Evolutionary conservation across 2,888 invertebrate genomes (phyloP).

Genomic region (Netelia virgata): DNA sequence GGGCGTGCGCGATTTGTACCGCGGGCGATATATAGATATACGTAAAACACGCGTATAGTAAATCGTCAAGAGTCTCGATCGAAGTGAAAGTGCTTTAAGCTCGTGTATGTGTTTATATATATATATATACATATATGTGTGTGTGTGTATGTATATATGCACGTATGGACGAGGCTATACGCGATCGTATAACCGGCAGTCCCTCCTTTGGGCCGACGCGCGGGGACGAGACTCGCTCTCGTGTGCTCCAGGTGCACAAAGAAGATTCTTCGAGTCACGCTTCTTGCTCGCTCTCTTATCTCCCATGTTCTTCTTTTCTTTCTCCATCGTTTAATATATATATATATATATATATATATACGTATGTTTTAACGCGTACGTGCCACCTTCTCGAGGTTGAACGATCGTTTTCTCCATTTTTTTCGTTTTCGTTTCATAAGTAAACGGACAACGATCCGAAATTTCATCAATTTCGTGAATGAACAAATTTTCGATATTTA

Average conservation of each 20-base stretch:
- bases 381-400: too few relatives aligned
- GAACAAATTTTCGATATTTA: too few relatives aligned
- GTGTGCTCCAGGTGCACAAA: conserved; percentile 56
- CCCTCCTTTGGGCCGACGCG: neutral
- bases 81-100: conserved; percentile 59
- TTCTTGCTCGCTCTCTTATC: conserved; percentile 17
- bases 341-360: neutral
- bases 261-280: conserved; percentile 35
- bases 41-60: neutral
- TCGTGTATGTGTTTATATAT: conserved; percentile 20
- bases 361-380: neutral
- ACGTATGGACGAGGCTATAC: neutral
- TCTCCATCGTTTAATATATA: neutral
- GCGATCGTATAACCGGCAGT: conserved; percentile 46
- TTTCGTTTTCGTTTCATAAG: too few relatives aligned
- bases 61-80: conserved; percentile 56
- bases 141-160: conserved; percentile 11
- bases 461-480: too few relatives aligned
- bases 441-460: too few relatives aligned
- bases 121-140: neutral
- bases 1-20: conserved; percentile 45
- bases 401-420: too few relatives aligned
- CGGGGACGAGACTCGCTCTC: conserved; percentile 29
- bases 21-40: conserved; percentile 35
- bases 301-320: neutral